Evolutionary conservation across 2,888 invertebrate species (phyloP).

Genomic region (Nemurella pictetii): DNA sequence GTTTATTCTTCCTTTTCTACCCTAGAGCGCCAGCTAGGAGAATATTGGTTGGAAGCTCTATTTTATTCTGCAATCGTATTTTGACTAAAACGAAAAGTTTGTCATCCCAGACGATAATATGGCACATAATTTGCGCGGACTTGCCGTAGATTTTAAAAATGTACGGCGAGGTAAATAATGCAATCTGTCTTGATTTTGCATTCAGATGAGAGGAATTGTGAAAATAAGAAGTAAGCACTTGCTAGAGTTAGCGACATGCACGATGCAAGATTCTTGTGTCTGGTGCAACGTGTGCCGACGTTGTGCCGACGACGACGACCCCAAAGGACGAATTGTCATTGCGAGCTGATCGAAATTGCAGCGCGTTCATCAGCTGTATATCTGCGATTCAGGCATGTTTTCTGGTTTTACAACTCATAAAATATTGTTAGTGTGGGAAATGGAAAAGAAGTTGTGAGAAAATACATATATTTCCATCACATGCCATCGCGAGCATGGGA

Average conservation of each 20-base stretch:
- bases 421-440: slow-evolving; percentile 5
- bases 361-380: neutral
- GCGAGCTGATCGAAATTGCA: neutral
- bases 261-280: neutral
- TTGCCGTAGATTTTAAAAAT: neutral
- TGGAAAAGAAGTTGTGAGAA: slow-evolving; percentile 1
- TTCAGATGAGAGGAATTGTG: neutral
- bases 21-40: neutral
- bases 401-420: slow-evolving; percentile 13
- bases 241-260: neutral
- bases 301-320: neutral
- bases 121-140: neutral
- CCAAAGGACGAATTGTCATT: too few species aligned
- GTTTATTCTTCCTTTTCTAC: neutral
- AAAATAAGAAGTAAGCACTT: too few species aligned
- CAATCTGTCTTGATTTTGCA: neutral
- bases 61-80: neutral
- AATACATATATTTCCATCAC: slow-evolving; percentile 12
- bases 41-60: neutral
- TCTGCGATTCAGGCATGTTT: neutral
- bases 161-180: neutral
- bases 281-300: too few species aligned
- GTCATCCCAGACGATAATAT: neutral
- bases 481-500: neutral
- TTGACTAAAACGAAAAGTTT: neutral